Conservation (phyloP, 1,140 invertebrate species). For the Drosophila hydei region DNA sequence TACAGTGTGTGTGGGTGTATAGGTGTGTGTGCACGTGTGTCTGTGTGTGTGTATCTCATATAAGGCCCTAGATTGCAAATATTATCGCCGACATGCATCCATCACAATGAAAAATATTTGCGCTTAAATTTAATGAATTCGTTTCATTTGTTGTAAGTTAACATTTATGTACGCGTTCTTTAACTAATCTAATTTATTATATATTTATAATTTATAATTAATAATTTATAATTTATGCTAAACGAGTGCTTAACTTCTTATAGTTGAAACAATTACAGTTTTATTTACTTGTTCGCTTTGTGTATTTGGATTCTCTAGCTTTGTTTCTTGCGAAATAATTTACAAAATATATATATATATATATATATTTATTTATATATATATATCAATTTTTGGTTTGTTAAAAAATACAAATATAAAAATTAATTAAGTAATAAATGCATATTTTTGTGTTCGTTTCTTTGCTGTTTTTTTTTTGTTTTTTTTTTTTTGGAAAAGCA, state of each 20-base stretch:
- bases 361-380: constrained; percentile 36
- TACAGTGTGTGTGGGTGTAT: constrained; percentile 53
- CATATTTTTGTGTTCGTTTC: constrained; percentile 38
- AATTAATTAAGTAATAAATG: constrained; percentile 82
- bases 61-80: constrained; percentile 81
- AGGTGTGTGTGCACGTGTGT: constrained; percentile 41
- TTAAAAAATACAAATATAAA: constrained; percentile 59
- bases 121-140: constrained; percentile 69
- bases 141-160: constrained; percentile 55
- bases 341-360: constrained; percentile 61
- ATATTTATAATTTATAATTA: constrained; percentile 69
- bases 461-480: constrained; percentile 38
- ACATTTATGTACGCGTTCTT: constrained; percentile 57
- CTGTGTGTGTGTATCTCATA: constrained; percentile 70
- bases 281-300: constrained; percentile 49
- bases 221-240: constrained; percentile 80
- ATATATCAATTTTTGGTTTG: constrained; percentile 9
- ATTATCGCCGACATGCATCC: constrained; percentile 62
- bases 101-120: constrained; percentile 78
- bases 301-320: constrained; percentile 84
- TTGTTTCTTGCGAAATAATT: constrained; percentile 79
- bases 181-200: constrained; percentile 66
- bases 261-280: constrained; percentile 66
- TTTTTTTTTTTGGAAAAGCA: constrained; percentile 73
- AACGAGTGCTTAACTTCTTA: constrained; percentile 57